Conservation (phyloP, 2,797 vertebrate genomes). For the Acrocephalus scirpaceus region DNA sequence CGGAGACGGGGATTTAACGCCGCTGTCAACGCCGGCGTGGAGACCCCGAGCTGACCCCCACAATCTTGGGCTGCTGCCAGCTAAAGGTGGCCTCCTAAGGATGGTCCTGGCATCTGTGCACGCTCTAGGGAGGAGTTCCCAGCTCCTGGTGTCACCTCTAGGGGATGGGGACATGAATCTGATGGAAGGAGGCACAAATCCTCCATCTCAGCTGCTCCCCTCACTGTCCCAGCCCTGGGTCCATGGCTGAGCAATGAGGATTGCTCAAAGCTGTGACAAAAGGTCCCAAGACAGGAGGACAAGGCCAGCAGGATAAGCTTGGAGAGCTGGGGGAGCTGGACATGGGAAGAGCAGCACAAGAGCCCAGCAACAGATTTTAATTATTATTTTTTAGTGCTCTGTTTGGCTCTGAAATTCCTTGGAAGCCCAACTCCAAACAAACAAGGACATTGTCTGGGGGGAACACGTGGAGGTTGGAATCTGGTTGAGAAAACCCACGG, state of each 20-base stretch:
- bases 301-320: not conserved
- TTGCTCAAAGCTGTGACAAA: not conserved
- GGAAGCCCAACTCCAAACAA: slow-evolving; percentile 28
- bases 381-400: not conserved
- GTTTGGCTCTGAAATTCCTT: slow-evolving; percentile 29
- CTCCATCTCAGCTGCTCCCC: not conserved
- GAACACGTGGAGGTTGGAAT: not conserved
- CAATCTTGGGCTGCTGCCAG: not conserved
- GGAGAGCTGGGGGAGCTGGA: not conserved
- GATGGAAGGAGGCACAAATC: not conserved
- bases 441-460: slow-evolving; percentile 6
- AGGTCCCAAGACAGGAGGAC: accelerated
- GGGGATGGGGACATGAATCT: accelerated
- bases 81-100: not conserved
- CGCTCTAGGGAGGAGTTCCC: accelerated
- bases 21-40: accelerated
- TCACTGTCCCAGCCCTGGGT: accelerated
- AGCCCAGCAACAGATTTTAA: not conserved
- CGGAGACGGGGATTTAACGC: not conserved
- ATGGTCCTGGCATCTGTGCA: not conserved
- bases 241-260: not conserved
- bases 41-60: not conserved
- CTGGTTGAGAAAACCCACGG: not conserved
- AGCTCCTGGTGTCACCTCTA: not conserved
- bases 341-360: not conserved